Conservation (phyloP, 30 jellyfish, hydroid and myxozoan genomes). For the Rhopilema esculentum region DNA sequence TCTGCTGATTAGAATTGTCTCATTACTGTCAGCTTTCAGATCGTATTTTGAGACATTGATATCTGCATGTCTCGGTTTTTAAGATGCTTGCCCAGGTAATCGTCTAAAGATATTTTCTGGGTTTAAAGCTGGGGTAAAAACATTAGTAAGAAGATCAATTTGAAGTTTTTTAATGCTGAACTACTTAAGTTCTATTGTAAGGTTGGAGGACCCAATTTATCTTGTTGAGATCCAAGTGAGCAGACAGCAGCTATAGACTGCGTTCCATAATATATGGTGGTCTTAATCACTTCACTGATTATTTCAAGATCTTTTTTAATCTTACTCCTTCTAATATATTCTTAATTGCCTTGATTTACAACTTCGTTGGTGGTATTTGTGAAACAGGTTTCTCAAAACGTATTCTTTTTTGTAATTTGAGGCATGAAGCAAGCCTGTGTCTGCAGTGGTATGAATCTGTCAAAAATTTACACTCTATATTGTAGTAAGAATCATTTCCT, state of each 20-base stretch:
- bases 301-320: background rate
- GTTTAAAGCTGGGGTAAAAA: background rate
- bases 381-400: background rate
- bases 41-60: background rate
- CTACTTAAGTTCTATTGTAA: background rate
- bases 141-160: no score
- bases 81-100: background rate
- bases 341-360: background rate
- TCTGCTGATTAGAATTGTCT: no score
- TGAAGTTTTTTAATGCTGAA: no score
- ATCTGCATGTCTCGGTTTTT: background rate
- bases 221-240: background rate
- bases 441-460: no score
- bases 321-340: background rate
- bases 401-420: background rate
- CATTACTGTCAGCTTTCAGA: background rate
- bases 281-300: background rate
- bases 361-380: background rate
- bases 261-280: background rate
- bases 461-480: no score
- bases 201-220: background rate
- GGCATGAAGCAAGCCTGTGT: background rate
- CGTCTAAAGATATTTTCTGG: background rate
- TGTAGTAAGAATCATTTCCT: background rate
- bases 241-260: background rate